Evolutionary conservation across 2,797 vertebrate genomes (phyloP).

Genomic region (Phrynocephalus guinanensis): DNA sequence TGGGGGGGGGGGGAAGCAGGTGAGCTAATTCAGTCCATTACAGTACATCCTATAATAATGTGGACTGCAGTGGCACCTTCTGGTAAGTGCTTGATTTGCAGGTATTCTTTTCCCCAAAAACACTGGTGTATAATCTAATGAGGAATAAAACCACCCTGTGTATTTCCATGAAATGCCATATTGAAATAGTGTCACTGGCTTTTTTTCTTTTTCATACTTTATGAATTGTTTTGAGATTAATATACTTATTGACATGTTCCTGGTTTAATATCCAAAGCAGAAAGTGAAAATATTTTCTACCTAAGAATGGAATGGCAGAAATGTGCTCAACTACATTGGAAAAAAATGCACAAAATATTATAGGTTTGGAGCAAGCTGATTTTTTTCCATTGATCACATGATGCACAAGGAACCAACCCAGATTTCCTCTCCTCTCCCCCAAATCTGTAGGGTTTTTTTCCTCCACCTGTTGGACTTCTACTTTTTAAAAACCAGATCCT

Average conservation of each 20-base stretch:
- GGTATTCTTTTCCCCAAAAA: background rate
- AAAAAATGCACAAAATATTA: no score
- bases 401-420: no score
- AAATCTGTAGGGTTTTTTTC: no score
- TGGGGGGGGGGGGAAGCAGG: no score
- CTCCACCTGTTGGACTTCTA: no score
- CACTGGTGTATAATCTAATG: background rate
- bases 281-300: background rate
- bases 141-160: background rate
- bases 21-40: background rate
- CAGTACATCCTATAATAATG: background rate
- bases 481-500: no score
- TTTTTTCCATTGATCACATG: no score
- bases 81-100: slow-evolving; percentile 36
- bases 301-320: no score
- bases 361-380: no score
- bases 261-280: background rate
- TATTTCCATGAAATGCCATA: background rate
- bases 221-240: background rate
- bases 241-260: background rate
- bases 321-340: background rate
- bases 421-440: no score
- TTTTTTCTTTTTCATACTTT: background rate
- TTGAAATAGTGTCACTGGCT: background rate
- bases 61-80: slow-evolving; percentile 64